Conservation (phyloP, 2,113 vertebrate genomes). For the Campylorhamphus procurvoides region DNA sequence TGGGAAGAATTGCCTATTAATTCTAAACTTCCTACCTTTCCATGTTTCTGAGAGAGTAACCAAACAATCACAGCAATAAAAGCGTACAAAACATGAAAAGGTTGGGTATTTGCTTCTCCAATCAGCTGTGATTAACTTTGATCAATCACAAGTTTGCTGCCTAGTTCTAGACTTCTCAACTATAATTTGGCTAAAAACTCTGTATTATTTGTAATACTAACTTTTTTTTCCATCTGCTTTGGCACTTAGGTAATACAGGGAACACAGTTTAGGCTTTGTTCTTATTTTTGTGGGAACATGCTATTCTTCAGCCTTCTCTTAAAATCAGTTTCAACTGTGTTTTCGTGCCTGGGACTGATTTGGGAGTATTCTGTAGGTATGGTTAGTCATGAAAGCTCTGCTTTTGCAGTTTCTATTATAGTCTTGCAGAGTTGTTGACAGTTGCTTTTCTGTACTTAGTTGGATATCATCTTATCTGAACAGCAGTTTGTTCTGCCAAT, state of each 20-base stretch:
- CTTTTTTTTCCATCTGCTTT: neutral
- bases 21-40: neutral
- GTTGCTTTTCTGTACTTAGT: conserved; percentile 11
- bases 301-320: conserved; percentile 12
- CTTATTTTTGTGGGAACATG: conserved; percentile 2
- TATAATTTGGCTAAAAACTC: neutral
- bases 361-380: conserved; percentile 15
- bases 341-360: conserved; percentile 47
- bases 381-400: neutral
- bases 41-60: neutral
- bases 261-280: conserved; percentile 11
- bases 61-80: neutral
- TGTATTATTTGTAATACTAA: neutral
- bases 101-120: neutral
- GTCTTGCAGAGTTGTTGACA: conserved; percentile 18
- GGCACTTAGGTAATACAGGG: neutral
- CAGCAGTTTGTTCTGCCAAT: conserved; percentile 17
- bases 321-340: conserved; percentile 47
- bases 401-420: neutral
- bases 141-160: neutral
- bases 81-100: neutral
- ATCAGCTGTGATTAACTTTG: neutral
- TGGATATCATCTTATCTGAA: conserved; percentile 37
- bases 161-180: neutral
- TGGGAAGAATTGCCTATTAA: neutral